A percentile compares a stretch with the other conserved stretches of the same genome.
These are phyloP conservation scores for Jordanella pulchra DNA, from an alignment of 2,797 vertebrate genomes.

Conservation along the genomic window DNA sequence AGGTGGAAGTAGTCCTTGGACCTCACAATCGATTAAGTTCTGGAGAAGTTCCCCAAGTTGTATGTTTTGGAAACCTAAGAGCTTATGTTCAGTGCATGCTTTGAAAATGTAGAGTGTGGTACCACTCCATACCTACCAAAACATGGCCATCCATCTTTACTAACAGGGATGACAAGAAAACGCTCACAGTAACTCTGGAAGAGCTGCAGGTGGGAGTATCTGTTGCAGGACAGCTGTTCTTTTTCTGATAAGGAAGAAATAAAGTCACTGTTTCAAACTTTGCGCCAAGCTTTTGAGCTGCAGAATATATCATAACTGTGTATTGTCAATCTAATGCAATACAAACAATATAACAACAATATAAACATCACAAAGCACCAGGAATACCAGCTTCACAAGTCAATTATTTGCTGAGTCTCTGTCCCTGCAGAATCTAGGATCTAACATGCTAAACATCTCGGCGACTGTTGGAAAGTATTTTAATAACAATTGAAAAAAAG, in stretches of 20 bases:
- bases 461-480: too few relatives aligned
- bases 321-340: background rate
- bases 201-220: background rate
- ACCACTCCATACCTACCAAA: background rate
- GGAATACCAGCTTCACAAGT: background rate
- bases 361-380: background rate
- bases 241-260: too few relatives aligned
- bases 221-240: background rate
- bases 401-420: background rate
- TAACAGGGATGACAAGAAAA: background rate
- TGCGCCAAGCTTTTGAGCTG: too few relatives aligned
- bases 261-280: too few relatives aligned
- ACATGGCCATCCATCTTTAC: too few relatives aligned
- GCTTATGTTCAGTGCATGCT: background rate
- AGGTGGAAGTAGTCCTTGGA: background rate
- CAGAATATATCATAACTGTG: background rate
- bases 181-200: background rate
- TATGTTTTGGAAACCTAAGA: too few relatives aligned
- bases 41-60: background rate
- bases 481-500: background rate
- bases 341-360: too few relatives aligned
- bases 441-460: background rate
- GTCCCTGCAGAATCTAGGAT: background rate
- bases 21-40: background rate
- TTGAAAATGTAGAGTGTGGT: background rate